Conservation (phyloP, 1,140 invertebrate genomes). For the Oppia nitens region DNA sequence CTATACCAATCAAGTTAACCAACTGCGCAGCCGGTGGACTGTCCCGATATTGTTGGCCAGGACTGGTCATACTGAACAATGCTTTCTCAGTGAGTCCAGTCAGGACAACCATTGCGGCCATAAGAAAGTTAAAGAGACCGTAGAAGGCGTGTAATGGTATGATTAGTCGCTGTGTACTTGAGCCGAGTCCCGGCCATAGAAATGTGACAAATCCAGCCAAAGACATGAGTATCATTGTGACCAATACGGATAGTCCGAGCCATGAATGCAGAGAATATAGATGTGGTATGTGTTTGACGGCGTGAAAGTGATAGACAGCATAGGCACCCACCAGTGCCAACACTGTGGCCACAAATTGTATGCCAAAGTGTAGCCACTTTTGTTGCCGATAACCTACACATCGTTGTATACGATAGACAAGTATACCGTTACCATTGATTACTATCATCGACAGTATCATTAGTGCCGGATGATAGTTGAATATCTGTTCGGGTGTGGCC, state of each 20-base stretch:
- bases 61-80: too few relatives aligned
- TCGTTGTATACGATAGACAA: conserved; percentile 63
- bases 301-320: conserved; percentile 13
- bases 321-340: not conserved
- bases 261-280: conserved; percentile 46
- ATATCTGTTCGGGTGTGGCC: too few relatives aligned
- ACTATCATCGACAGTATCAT: conserved; percentile 72
- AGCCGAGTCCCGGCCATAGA: conserved; percentile 19
- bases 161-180: conserved; percentile 36
- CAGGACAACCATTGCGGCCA: conserved; percentile 48
- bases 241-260: conserved; percentile 55
- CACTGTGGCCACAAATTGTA: conserved; percentile 29
- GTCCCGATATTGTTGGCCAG: too few relatives aligned
- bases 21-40: too few relatives aligned
- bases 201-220: conserved; percentile 20
- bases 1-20: too few relatives aligned
- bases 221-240: conserved; percentile 46
- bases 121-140: conserved; percentile 51
- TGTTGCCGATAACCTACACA: conserved; percentile 50
- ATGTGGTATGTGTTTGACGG: conserved; percentile 8
- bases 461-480: conserved; percentile 77
- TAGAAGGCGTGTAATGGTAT: conserved; percentile 68
- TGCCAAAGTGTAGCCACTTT: conserved; percentile 52
- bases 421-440: conserved; percentile 66
- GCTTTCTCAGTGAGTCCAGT: conserved; percentile 67